A percentile compares a stretch with the other conserved stretches of the same genome.
Evolutionary conservation across 2,888 invertebrate species (phyloP).

Genomic region (Agonopterix alstromeriana): DNA sequence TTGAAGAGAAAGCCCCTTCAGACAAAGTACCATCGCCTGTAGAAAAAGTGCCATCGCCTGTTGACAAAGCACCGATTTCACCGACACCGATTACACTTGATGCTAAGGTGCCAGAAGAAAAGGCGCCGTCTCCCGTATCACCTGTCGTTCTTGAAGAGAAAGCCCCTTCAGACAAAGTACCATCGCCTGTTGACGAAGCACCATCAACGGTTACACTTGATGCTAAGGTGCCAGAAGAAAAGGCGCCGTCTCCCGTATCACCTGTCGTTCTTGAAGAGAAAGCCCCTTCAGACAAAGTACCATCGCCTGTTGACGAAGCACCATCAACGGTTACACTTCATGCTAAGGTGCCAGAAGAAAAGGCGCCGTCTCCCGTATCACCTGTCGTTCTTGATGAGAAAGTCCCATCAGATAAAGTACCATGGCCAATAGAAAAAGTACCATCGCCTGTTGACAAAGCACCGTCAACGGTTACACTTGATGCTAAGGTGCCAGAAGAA

Average conservation of each 20-base stretch:
- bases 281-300: neutral
- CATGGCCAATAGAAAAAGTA: too few relatives aligned
- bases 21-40: too few relatives aligned
- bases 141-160: neutral
- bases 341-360: conserved; percentile 3
- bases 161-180: neutral
- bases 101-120: neutral
- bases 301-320: too few relatives aligned
- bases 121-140: neutral
- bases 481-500: too few relatives aligned
- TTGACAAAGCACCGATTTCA: too few relatives aligned
- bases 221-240: conserved; percentile 4
- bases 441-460: too few relatives aligned
- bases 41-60: neutral
- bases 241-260: neutral
- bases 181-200: neutral
- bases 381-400: neutral
- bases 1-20: too few relatives aligned
- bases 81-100: neutral
- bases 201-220: conserved; percentile 2
- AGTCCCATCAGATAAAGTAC: too few relatives aligned
- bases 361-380: neutral
- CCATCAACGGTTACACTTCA: too few relatives aligned
- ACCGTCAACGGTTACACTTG: too few relatives aligned
- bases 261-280: neutral